Evolutionary conservation across 2,797 vertebrate genomes (phyloP).

Genomic region (Brotula barbata): DNA sequence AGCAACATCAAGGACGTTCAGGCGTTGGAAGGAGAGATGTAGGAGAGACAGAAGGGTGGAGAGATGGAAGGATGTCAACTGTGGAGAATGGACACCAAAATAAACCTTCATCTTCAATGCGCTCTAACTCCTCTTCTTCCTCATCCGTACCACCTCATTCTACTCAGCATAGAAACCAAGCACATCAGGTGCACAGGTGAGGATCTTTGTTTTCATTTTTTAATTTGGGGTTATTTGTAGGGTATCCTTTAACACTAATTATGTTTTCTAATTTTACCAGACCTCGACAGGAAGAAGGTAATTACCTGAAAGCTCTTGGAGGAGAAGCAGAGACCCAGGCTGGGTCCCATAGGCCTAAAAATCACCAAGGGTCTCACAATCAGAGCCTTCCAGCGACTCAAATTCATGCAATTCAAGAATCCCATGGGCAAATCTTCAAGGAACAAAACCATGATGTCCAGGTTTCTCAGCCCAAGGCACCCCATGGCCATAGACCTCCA

Average conservation of each 20-base stretch:
- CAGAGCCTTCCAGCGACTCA: constrained; percentile 33
- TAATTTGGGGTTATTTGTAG: background rate
- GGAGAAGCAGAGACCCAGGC: constrained; percentile 29
- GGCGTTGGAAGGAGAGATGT: constrained; percentile 24
- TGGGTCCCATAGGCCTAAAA: constrained; percentile 35
- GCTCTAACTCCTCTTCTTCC: constrained; percentile 6
- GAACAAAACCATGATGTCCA: constrained; percentile 70
- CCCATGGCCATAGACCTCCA: constrained; percentile 22
- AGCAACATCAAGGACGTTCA: constrained; percentile 20
- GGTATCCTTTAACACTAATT: background rate
- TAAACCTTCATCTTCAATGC: constrained; percentile 42
- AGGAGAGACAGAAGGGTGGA: constrained; percentile 12
- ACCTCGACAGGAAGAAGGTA: constrained; percentile 36
- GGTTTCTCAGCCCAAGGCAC: constrained; percentile 54
- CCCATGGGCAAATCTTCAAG: constrained; percentile 44
- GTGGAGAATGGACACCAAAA: constrained; percentile 85
- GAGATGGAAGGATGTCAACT: constrained; percentile 32
- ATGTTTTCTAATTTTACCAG: constrained; percentile 18
- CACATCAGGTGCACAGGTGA: constrained; percentile 57
- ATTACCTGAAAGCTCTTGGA: constrained; percentile 10
- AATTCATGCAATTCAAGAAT: constrained; percentile 12
- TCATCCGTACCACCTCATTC: constrained; percentile 50
- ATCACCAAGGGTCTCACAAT: constrained; percentile 27
- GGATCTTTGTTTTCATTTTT: background rate
- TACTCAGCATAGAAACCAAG: constrained; percentile 52